phyloP scores from a whole-genome alignment of 2,888 invertebrate genomes.

The Eledona agricola region DNA sequence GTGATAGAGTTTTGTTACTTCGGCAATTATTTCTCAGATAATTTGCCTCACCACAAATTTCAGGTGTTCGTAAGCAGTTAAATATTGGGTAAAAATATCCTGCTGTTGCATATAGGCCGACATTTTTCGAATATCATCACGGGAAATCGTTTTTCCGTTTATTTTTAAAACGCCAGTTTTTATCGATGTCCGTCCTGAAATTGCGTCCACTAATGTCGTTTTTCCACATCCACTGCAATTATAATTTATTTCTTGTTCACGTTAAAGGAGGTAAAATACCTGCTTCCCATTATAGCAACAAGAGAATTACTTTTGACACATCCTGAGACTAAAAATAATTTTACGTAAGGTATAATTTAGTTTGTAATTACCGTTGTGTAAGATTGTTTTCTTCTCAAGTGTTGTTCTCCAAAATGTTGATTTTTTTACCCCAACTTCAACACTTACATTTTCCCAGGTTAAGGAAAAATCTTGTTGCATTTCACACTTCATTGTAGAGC shows the following conservation, averaged over 20 bases:
- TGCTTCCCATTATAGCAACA: slow-evolving; percentile 79
- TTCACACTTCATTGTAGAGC: no score
- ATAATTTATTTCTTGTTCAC: slow-evolving; percentile 18
- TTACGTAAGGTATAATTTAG: slow-evolving; percentile 5
- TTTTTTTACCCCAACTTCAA: slow-evolving; percentile 36
- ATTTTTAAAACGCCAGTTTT: slow-evolving; percentile 42
- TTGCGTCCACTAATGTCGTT: slow-evolving; percentile 77
- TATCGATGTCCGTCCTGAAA: slow-evolving; percentile 68
- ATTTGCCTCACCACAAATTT: slow-evolving; percentile 89
- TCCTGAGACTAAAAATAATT: slow-evolving; percentile 71
- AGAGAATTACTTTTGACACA: slow-evolving; percentile 73
- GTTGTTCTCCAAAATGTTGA: slow-evolving; percentile 38
- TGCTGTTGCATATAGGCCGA: slow-evolving; percentile 89
- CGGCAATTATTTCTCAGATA: slow-evolving; percentile 41
- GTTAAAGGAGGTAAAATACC: slow-evolving; percentile 61
- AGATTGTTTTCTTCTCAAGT: slow-evolving; percentile 41
- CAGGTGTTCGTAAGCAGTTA: slow-evolving; percentile 85
- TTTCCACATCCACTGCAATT: slow-evolving; percentile 77
- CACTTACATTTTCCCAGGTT: slow-evolving; percentile 39
- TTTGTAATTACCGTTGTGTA: slow-evolving; percentile 43
- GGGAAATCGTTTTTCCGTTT: slow-evolving; percentile 67
- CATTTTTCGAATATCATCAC: slow-evolving; percentile 74
- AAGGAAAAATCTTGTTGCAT: slow-evolving; percentile 20
- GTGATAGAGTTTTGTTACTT: slow-evolving; percentile 8
- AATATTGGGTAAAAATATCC: slow-evolving; percentile 79